Evolutionary conservation across 2,113 vertebrate species (phyloP).

Genomic region (Daubentonia madagascariensis): DNA sequence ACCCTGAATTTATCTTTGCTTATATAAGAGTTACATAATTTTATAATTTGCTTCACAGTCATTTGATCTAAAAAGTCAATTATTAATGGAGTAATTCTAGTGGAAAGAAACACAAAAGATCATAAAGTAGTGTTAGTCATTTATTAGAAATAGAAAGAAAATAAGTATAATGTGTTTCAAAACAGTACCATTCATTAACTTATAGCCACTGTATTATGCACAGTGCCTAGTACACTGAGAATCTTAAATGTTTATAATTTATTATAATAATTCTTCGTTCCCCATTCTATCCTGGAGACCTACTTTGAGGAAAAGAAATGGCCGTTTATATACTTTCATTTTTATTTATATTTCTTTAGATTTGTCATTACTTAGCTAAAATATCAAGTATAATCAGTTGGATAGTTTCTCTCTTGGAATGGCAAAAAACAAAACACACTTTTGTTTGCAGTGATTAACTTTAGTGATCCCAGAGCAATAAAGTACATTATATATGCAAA

Average conservation of each 20-base stretch:
- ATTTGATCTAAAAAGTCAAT: not conserved
- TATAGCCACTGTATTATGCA: not conserved
- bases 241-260: not conserved
- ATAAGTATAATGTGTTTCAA: not conserved
- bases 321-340: not conserved
- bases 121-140: not conserved
- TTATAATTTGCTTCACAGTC: slow-evolving; percentile 16
- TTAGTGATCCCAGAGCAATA: not conserved
- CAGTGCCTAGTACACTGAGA: not conserved
- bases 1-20: not conserved
- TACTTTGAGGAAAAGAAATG: not conserved
- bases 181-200: not conserved
- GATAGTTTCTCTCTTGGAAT: not conserved
- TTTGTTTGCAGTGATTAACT: not conserved
- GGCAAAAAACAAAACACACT: not conserved
- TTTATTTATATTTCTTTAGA: not conserved
- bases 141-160: not conserved
- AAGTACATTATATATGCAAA: not conserved
- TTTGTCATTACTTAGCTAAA: slow-evolving; percentile 2
- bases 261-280: not conserved
- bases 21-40: not conserved
- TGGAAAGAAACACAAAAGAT: not conserved
- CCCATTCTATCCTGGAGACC: not conserved
- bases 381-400: not conserved
- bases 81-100: not conserved